phyloP scores from a whole-genome alignment of 2,113 vertebrate species.

The Melanocharis versteri region DNA sequence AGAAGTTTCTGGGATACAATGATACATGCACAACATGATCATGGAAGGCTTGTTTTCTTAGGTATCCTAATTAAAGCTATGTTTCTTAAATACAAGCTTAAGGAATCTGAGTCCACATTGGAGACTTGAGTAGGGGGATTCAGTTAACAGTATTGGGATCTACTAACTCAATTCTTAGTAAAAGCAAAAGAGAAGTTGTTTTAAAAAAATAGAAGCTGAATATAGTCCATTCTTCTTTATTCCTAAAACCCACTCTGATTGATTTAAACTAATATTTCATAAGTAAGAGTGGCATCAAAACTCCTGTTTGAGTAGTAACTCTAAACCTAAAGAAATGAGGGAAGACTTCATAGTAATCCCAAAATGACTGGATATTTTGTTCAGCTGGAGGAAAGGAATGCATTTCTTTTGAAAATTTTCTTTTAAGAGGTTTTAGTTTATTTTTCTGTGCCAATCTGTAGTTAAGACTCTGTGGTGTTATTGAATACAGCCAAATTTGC shows the following conservation, averaged over 20 bases:
- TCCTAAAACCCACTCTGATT: not conserved
- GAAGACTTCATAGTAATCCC: not conserved
- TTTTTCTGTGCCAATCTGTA: not conserved
- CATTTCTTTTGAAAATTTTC: not conserved
- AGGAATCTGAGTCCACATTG: not conserved
- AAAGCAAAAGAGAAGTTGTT: not conserved
- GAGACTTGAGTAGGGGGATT: not conserved
- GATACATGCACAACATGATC: not conserved
- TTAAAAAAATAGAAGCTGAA: not conserved
- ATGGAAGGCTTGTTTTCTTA: not conserved
- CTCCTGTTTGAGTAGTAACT: not conserved
- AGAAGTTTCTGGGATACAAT: not conserved
- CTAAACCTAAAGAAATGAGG: not conserved
- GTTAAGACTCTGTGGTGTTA: not conserved
- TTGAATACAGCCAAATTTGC: not conserved
- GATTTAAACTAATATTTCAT: not conserved
- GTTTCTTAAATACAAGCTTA: not conserved
- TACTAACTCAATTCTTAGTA: not conserved
- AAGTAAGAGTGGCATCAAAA: not conserved
- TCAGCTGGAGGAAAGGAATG: not conserved
- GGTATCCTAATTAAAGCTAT: not conserved
- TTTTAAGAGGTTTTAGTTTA: slow-evolving; percentile 15
- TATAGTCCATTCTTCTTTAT: not conserved
- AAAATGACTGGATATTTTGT: not conserved
- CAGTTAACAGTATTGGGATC: not conserved